Conservation (phyloP, 2,888 invertebrate species). For the Drosophila rellima region DNA sequence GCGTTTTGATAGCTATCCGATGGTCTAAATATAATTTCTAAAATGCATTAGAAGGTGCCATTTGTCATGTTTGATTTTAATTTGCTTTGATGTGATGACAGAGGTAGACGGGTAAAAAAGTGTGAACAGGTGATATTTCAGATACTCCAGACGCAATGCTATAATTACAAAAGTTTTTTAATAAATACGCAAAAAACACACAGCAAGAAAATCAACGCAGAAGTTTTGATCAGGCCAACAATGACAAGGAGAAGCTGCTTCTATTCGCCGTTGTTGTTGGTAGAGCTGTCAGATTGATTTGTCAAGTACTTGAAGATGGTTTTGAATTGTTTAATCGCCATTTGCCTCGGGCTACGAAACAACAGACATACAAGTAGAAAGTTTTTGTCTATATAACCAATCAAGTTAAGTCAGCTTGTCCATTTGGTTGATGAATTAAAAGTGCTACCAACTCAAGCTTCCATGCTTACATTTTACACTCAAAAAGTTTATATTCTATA, state of each 20-base stretch:
- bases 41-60: constrained; percentile 44
- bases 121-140: constrained; percentile 28
- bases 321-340: constrained; percentile 56
- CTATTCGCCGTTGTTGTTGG: constrained; percentile 15
- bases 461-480: not conserved
- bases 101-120: constrained; percentile 25
- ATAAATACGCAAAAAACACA: constrained; percentile 78
- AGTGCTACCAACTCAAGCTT: constrained; percentile 8
- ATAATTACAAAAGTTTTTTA: constrained; percentile 85
- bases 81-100: constrained; percentile 56
- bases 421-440: constrained; percentile 55
- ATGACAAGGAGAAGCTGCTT: constrained; percentile 30
- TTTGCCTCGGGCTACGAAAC: constrained; percentile 45
- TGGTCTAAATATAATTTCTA: constrained; percentile 46
- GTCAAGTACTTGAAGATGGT: constrained; percentile 61
- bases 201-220: constrained; percentile 49
- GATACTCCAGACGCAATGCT: constrained; percentile 69
- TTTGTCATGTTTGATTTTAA: constrained; percentile 56
- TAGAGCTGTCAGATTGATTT: constrained; percentile 58
- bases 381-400: constrained; percentile 58
- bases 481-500: too few species aligned
- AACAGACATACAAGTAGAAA: constrained; percentile 20
- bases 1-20: constrained; percentile 26
- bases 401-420: constrained; percentile 52
- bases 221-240: constrained; percentile 51